Evolutionary conservation across 2,113 vertebrate genomes (phyloP).

Genomic region (Esox niger): DNA sequence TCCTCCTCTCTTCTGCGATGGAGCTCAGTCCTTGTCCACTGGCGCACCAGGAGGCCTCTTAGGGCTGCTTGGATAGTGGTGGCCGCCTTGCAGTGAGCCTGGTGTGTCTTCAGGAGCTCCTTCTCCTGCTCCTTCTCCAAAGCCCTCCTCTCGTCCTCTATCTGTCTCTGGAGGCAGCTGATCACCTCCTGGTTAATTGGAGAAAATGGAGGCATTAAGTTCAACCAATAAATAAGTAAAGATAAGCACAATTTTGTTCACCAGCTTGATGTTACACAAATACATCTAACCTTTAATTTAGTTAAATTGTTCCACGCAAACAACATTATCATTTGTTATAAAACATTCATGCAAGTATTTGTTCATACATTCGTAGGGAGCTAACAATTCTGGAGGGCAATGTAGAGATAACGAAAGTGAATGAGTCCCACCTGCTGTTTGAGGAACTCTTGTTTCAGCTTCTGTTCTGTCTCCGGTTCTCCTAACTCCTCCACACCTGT

Average conservation of each 20-base stretch:
- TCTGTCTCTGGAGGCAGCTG: constrained; percentile 69
- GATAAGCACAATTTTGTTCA: too few relatives aligned
- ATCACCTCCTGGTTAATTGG: constrained; percentile 73
- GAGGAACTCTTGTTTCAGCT: constrained; percentile 70
- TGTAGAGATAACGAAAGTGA: background rate
- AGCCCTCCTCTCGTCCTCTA: constrained; percentile 74
- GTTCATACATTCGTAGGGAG: too few relatives aligned
- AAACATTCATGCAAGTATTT: too few relatives aligned
- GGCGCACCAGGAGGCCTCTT: constrained; percentile 61
- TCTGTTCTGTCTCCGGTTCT: constrained; percentile 61
- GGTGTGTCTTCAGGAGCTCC: constrained; percentile 51
- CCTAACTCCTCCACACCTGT: constrained; percentile 53
- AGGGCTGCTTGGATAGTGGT: constrained; percentile 77
- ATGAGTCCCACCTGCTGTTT: constrained; percentile 73
- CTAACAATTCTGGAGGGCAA: too few relatives aligned
- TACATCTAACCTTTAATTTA: too few relatives aligned
- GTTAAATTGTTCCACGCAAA: too few relatives aligned
- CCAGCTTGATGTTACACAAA: too few relatives aligned
- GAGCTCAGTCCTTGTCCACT: constrained; percentile 63
- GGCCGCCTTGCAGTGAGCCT: constrained; percentile 65
- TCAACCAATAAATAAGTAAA: background rate
- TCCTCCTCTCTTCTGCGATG: constrained; percentile 65
- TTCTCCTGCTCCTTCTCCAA: constrained; percentile 73
- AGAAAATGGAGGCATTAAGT: background rate
- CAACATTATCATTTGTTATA: too few relatives aligned